phyloP scores from a whole-genome alignment of 1,140 invertebrate genomes.

The Lepidurus apus region DNA sequence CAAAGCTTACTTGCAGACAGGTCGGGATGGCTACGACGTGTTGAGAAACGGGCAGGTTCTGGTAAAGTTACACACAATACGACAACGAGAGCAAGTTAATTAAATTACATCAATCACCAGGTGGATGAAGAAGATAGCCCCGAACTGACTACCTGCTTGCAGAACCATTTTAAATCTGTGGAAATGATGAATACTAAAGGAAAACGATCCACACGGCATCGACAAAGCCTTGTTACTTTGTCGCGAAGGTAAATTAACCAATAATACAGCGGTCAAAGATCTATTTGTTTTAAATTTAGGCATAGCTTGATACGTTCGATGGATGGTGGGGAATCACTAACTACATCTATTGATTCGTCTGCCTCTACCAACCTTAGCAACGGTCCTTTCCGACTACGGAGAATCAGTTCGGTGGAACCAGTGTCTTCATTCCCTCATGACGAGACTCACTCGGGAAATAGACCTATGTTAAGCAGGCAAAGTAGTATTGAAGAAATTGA shows the following conservation, averaged over 20 bases:
- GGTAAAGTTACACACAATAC: slow-evolving; percentile 46
- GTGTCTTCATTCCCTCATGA: not conserved
- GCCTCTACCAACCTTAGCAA: not conserved
- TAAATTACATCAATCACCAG: slow-evolving; percentile 45
- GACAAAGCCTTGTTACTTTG: slow-evolving; percentile 72
- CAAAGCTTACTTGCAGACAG: slow-evolving; percentile 67
- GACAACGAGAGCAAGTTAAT: not conserved
- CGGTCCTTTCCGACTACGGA: slow-evolving; percentile 34
- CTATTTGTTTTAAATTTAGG: slow-evolving; percentile 35
- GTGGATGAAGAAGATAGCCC: slow-evolving; percentile 74
- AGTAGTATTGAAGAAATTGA: slow-evolving; percentile 59
- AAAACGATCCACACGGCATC: slow-evolving; percentile 66
- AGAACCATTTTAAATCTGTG: slow-evolving; percentile 84
- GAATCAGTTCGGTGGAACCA: slow-evolving; percentile 33
- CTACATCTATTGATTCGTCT: not conserved
- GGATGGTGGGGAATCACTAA: not conserved
- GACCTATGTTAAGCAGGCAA: slow-evolving; percentile 55
- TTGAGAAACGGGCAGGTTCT: slow-evolving; percentile 64
- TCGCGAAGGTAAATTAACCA: slow-evolving; percentile 56
- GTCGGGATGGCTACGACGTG: slow-evolving; percentile 79
- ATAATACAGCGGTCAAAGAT: not conserved
- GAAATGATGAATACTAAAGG: slow-evolving; percentile 65
- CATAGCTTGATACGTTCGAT: slow-evolving; percentile 27
- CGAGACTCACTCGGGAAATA: slow-evolving; percentile 40
- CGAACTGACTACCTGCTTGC: slow-evolving; percentile 69